Conservation (phyloP, 2,113 vertebrate species). For the Misgurnus mizolepis region DNA sequence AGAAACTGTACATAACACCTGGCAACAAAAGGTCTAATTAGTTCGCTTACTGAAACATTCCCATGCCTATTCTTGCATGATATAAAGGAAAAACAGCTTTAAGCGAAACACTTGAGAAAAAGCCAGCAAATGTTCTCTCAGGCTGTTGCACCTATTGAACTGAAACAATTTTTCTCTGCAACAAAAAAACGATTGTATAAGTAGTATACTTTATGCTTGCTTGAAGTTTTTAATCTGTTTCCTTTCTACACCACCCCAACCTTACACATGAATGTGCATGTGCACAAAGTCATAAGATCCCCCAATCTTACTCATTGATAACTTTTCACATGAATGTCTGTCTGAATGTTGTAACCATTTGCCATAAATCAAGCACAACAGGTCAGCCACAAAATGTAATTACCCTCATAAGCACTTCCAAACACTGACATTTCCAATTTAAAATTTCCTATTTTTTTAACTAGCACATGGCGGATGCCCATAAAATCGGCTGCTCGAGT, state of each 20-base stretch:
- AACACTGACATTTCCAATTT: neutral
- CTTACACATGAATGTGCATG: neutral
- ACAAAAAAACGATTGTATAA: neutral
- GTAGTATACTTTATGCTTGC: neutral
- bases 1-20: neutral
- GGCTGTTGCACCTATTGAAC: neutral
- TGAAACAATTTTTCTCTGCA: slow-evolving; percentile 9
- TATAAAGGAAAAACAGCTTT: neutral
- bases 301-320: neutral
- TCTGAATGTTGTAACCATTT: neutral
- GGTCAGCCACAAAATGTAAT: neutral
- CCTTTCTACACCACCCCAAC: neutral
- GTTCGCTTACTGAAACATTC: neutral
- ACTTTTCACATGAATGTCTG: neutral
- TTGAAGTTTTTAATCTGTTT: neutral
- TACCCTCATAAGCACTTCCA: neutral
- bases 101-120: slow-evolving; percentile 1
- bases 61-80: neutral
- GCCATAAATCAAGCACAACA: neutral
- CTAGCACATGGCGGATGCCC: too few species aligned
- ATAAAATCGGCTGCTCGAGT: neutral
- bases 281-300: too few species aligned
- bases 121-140: neutral
- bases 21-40: neutral
- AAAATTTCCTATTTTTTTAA: too few species aligned